Evolutionary conservation across 2,113 vertebrate species (phyloP).

Genomic region (Bubo blakistoni): DNA sequence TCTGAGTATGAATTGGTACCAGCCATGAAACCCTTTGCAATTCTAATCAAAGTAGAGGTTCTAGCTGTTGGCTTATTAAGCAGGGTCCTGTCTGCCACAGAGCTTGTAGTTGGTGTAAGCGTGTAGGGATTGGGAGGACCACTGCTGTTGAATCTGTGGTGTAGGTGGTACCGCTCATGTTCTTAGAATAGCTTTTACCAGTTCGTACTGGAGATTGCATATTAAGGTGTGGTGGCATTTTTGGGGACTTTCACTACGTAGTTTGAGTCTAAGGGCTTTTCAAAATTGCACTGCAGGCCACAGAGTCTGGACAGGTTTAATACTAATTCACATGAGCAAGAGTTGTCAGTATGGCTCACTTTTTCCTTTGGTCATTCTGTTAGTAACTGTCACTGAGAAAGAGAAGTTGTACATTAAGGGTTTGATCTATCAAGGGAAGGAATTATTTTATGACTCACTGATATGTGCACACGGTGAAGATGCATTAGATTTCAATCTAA

Average conservation of each 20-base stretch:
- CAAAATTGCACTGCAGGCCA: neutral
- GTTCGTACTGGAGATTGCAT: neutral
- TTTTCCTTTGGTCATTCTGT: neutral
- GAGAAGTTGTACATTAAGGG: neutral
- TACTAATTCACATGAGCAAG: neutral
- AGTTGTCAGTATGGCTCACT: neutral
- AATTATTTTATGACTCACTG: neutral
- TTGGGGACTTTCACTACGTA: accelerated
- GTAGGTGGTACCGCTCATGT: neutral
- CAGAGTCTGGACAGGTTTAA: neutral
- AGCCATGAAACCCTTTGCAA: neutral
- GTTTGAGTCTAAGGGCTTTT: neutral
- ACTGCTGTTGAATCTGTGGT: neutral
- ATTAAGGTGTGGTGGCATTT: neutral
- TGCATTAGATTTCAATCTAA: neutral
- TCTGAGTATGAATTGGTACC: neutral
- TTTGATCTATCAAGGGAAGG: neutral
- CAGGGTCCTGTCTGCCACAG: neutral
- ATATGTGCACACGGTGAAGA: neutral
- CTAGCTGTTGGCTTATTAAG: neutral
- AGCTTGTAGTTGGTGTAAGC: neutral
- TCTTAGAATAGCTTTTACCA: neutral
- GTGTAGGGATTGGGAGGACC: neutral
- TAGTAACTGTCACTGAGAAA: neutral
- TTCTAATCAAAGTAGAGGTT: neutral